Evolutionary conservation across 92 coral and sea anemone species (phyloP), one percentile per base, ranked within the genome.

Genomic region (Actinernus sp.): DNA sequence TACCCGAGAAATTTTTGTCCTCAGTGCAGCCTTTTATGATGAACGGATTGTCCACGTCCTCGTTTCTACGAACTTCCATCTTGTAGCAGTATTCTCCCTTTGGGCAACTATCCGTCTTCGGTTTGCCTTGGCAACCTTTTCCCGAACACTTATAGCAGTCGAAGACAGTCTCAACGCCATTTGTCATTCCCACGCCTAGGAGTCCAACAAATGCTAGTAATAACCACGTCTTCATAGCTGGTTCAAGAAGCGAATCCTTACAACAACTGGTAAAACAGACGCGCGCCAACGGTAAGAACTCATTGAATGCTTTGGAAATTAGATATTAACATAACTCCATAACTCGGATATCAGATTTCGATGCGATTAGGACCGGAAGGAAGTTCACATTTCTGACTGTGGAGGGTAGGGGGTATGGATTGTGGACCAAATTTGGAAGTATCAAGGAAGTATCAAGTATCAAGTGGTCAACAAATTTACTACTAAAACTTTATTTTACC

Each of bases 11-110:
- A 2, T 82, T 48, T 20, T 64, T 58, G 45, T 78, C 86, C 28
- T 71, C 68, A n/a, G 91, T 78, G 36, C 91, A 85, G 3, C 91
- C 91, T 9, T 71, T 69, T 57, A 70, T 51, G 44, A 85, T 57
- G 38, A 36, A 59, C 5, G 78, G 78, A 18, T 40, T 70, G 32
- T 70, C 78, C 3, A 70, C 78, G 26, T 70, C 78, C 12, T 45
- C 28, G 32, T 70, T 17, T 31, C 19, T 22, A 19, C 78, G 78
- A 23, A 70, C 32, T 41, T 70, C 78, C 56, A 70, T 70, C 38
- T 70, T 70, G 47, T 70, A 70, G 33, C 78, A 70, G 22, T 70
- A 56, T 1, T 59, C 18, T 29, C 56, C 51, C 27, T 31, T 14
- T 12, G 63, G 66, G 47, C 66, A 70, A 22, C 52, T 49, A 14